These are phyloP conservation scores for Chrysolina oricalcia DNA, from an alignment of 2,888 invertebrate genomes.

Conservation along the genomic window DNA sequence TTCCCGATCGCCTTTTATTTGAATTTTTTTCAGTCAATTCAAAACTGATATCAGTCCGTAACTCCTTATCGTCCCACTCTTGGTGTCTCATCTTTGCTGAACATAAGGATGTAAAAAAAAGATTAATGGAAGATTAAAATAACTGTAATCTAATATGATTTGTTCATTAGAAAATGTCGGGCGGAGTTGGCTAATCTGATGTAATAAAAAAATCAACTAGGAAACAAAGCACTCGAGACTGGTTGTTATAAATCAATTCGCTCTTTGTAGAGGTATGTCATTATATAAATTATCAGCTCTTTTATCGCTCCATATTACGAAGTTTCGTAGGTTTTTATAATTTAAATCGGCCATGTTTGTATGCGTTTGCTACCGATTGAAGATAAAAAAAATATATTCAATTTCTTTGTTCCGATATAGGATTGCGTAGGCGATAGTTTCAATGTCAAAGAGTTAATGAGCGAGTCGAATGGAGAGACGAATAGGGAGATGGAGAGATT, in stretches of 20 bases:
- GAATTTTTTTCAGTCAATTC: too few relatives aligned
- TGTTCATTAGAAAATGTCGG: not conserved
- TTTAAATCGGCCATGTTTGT: constrained; percentile 43
- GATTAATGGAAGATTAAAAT: not conserved
- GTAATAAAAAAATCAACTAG: constrained; percentile 2
- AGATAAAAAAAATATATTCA: constrained; percentile 38
- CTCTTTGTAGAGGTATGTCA: constrained; percentile 34
- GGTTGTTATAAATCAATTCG: constrained; percentile 29
- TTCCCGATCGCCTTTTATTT: too few relatives aligned
- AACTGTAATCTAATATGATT: not conserved
- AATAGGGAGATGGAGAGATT: constrained; percentile 12
- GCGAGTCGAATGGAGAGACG: constrained; percentile 5
- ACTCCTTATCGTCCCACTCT: too few relatives aligned
- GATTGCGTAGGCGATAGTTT: constrained; percentile 33
- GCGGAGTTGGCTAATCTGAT: not conserved
- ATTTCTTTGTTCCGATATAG: constrained; percentile 48
- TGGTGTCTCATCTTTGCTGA: too few relatives aligned
- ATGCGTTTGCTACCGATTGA: constrained; percentile 37
- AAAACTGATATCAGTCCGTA: too few relatives aligned
- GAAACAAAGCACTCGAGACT: not conserved
- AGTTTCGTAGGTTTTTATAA: constrained; percentile 49
- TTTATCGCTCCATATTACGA: constrained; percentile 44
- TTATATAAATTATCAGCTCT: constrained; percentile 39
- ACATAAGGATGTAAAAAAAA: too few relatives aligned
- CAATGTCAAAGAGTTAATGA: constrained; percentile 45